A percentile compares a stretch with the other conserved stretches of the same genome.
These are phyloP conservation scores for Petrosia ficiformis DNA, from an alignment of 37 sponge, comb jelly and placozoan genomes.

Conservation along the genomic window DNA sequence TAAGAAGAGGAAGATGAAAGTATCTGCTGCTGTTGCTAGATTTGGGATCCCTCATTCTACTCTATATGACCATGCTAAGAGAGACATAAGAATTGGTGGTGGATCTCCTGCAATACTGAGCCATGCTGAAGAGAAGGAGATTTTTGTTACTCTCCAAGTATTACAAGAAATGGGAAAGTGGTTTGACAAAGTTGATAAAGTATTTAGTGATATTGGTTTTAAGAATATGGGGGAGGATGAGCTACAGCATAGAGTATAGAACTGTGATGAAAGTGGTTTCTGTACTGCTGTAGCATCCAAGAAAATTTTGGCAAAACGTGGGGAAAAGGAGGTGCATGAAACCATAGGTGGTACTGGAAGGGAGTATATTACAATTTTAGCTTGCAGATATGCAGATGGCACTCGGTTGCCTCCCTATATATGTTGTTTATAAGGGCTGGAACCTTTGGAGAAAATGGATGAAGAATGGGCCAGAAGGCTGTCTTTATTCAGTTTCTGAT, in stretches of 20 bases:
- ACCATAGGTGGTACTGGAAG: slow-evolving; percentile 43
- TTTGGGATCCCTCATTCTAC: too few relatives aligned
- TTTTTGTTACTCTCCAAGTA: too few relatives aligned
- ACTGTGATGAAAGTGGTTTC: slow-evolving; percentile 49
- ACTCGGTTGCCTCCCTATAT: slow-evolving; percentile 40
- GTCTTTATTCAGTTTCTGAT: slow-evolving; percentile 30
- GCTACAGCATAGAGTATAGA: slow-evolving; percentile 28
- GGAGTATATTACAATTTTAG: slow-evolving; percentile 38
- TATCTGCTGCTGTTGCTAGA: slow-evolving; percentile 10
- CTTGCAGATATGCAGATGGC: slow-evolving; percentile 36
- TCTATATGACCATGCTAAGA: too few relatives aligned
- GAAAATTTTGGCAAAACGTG: slow-evolving; percentile 9
- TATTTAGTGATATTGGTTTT: background rate
- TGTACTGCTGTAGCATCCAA: slow-evolving; percentile 38
- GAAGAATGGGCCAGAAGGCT: slow-evolving; percentile 53
- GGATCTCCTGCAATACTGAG: too few relatives aligned
- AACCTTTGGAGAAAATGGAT: slow-evolving; percentile 37
- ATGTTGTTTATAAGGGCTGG: slow-evolving; percentile 62
- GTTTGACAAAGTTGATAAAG: slow-evolving; percentile 9
- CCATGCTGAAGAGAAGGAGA: too few relatives aligned
- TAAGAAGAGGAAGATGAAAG: background rate
- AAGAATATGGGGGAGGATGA: slow-evolving; percentile 1
- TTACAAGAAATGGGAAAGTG: too few relatives aligned
- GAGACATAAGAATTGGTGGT: too few relatives aligned
- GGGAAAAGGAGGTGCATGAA: slow-evolving; percentile 45